Evolutionary conservation across 1,140 invertebrate genomes (phyloP).

Genomic region (Camponotus floridanus): DNA sequence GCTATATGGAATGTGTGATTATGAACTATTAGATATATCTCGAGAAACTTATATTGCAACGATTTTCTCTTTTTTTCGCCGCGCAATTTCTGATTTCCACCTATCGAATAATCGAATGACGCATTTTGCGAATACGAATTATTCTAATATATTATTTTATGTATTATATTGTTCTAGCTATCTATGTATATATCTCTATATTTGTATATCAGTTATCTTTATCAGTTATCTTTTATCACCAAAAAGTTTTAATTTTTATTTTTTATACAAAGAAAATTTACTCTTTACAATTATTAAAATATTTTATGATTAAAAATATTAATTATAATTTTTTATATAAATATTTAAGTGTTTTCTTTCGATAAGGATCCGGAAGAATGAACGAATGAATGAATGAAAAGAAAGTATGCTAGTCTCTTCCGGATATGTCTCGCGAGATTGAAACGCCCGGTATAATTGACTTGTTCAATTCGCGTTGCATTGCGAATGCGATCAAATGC

Average conservation of each 20-base stretch:
- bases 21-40: neutral
- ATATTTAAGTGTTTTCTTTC: neutral
- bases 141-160: neutral
- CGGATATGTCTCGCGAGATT: neutral
- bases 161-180: too few relatives aligned
- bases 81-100: neutral
- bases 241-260: neutral
- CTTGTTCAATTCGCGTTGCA: slow-evolving; percentile 14
- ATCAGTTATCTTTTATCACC: neutral
- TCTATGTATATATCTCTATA: neutral
- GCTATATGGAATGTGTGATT: neutral
- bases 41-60: neutral
- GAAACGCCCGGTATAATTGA: neutral
- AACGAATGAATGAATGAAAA: neutral
- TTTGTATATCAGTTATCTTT: neutral
- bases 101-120: neutral
- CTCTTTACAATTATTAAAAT: neutral
- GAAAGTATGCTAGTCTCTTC: neutral
- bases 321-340: neutral
- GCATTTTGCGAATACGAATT: neutral
- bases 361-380: too few relatives aligned
- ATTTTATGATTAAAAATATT: neutral
- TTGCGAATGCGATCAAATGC: neutral
- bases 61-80: neutral
- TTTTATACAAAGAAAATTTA: neutral